These are phyloP conservation scores for Hydrozoanthus tunicans DNA, from an alignment of 64 coral and sea anemone species.

Conservation along the genomic window DNA sequence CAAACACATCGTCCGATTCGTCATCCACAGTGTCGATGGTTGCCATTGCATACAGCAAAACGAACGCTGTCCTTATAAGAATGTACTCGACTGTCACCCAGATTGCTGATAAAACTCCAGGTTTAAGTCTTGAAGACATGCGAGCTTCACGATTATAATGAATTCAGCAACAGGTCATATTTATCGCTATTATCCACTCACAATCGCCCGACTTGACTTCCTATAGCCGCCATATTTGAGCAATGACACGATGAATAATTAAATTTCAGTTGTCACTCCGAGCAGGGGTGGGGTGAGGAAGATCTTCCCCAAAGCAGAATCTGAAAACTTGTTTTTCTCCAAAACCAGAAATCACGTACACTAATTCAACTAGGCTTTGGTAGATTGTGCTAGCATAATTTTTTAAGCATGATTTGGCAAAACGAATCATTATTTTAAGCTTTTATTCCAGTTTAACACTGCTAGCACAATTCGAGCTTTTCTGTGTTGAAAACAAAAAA, in stretches of 20 bases:
- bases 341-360: no score
- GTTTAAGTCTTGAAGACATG: constrained; percentile 44
- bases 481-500: no score
- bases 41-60: constrained; percentile 54
- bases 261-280: no score
- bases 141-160: constrained; percentile 27
- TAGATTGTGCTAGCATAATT: constrained; percentile 80
- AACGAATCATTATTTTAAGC: no score
- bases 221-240: constrained; percentile 54
- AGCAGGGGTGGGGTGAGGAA: no score
- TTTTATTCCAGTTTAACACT: no score
- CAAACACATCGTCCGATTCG: constrained; percentile 61
- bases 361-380: constrained; percentile 47
- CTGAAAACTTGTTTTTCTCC: no score
- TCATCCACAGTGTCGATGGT: constrained; percentile 59
- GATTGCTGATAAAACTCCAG: constrained; percentile 34
- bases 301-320: no score
- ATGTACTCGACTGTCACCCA: neutral
- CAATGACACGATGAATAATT: neutral
- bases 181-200: constrained; percentile 58
- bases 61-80: constrained; percentile 61
- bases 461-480: no score
- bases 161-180: constrained; percentile 69
- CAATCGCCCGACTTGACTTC: constrained; percentile 53
- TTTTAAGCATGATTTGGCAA: neutral